Evolutionary conservation across 2,888 invertebrate species (phyloP), one percentile per base, ranked within the genome.

Genomic region (Scaptodrosophila latifasciaeformis): DNA sequence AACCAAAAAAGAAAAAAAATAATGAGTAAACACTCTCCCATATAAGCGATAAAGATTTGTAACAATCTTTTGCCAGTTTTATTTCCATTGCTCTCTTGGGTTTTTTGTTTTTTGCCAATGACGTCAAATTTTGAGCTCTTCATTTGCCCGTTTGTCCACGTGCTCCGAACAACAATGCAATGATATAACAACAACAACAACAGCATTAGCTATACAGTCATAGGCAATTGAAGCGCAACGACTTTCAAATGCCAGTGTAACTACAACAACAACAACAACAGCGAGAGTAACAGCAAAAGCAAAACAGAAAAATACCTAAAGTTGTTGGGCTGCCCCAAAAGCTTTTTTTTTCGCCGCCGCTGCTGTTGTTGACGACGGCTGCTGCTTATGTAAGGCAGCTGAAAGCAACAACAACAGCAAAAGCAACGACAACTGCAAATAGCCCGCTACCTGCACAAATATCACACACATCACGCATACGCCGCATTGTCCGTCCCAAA

Each of bases 401-500:
- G 37, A 7, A 13, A 37, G 10, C 37, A 37, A 37, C 18, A 18
- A 13, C 6, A 13, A 37, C 37, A 37, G 3, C 18, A 37, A 13
- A 6, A 13, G 5, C 37, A 37, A 35, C 13, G 13, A 35, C 35
- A 35, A 2, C n/a, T 6, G 6, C n/a, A 43, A 12, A 5, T 7
- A 1, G 13, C 2, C 13, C 7, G 51, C 52, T 47, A 29, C 30
- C 27, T 44, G 50, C 27, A 30, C 27, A 45, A 13, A 45, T 17
- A 45, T 45, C 18, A 51, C 39, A 68, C 53, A 68, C 46, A 70
- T 74, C 66, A 72, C 72, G 59, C 76, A 71, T 69, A 61, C 77
- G 57, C 58, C 63, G 56, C 57, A 49, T 63, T 59, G 60, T 49
- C 35, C 50, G 49, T 9, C 12, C n/a, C 54, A 52, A 40, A 52